Evolutionary conservation across 2,113 vertebrate genomes (phyloP), one percentile per base, ranked within the genome.

Genomic region (Sphaerodactylus townsendi): DNA sequence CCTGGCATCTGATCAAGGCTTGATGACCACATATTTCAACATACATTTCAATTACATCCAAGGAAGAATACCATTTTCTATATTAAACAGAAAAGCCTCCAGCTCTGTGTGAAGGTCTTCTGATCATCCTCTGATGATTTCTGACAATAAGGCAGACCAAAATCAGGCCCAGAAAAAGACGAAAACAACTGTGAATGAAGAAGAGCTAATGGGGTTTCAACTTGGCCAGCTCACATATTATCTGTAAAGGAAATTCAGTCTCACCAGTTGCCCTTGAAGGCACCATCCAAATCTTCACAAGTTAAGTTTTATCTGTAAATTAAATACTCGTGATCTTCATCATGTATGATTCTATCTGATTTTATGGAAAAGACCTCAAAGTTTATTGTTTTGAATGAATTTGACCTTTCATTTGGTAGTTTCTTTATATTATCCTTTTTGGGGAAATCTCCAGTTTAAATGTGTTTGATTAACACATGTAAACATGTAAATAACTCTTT

Each of bases 11-110:
- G 33, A 41, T 89, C 46, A 86, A 79, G 81, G 44, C 77, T 85
- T 82, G 71, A 56, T 82, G 73, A 85, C 77, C 78, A 65, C 33
- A 83, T 83, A 90, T 81, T 90, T 86, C 72, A 84, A 89, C 80
- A 84, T 85, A 62, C 41, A 81, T 81, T 77, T 69, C 30, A 85
- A 62, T 85, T 80, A 79, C 41, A 72, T 65, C 41, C 76, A 79
- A 82, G 81, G 76, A 82, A 68, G 73, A 84, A 81, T 41, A 86
- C 41, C 59, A 73, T 65, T 74, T 85, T 66, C 30, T 65, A 39
- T 50, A 50, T 62, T 71, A 88, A 79, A 44, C 62, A 17, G 35
- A 56, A 69, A 80, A 48, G 4, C 8, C 9, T 65, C 69, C 56
- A 37, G 76, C 66, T 80, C 84, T 72, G 79, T 68, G 9, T 25